Evolutionary conservation across 2,797 vertebrate species (phyloP), one percentile per base, ranked within the genome.

Genomic region (Erethizon dorsatum): DNA sequence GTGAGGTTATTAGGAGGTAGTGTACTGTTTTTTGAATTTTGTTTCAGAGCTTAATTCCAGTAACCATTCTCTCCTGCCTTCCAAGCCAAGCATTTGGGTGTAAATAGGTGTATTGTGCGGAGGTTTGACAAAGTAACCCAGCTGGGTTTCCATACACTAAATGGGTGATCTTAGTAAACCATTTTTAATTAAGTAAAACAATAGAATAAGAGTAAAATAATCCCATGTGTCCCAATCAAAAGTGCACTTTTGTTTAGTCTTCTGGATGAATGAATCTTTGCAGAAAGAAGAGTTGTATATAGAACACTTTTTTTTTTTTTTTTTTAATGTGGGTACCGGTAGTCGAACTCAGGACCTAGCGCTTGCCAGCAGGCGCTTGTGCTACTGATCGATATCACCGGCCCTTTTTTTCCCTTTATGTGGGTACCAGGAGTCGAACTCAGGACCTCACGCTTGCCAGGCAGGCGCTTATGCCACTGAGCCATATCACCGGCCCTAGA

Each of bases 121-220:
- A 26, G 33, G 77, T 69, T 92, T 77, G 45, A 89, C 54, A 56
- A 18, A 71, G 57, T 65, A 65, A 92, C 11, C n/a, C 22, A 84
- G 24, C 37, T 94, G 33, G 20, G 88, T 54, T 96, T 69, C 63
- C 17, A 5, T 18, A 12, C 78, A 24, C 37, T 86, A 54, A 50
- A 54, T 20, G 94, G 22, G 50, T 69, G 45, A 78, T 87, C 86
- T 61, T 18, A 69, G 57, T 45, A 77, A 94, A 31, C 56, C 59
- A n/a, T 96, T 97, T 97, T 77, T 83, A 94, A 87, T 91, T 73
- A 85, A 88, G 22, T 90, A 8, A 88, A 96, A 61, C 50, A 54
- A 78, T 22, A 11, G 31, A 54, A 33, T 33, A 54, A 50, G 24
- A 31, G 31, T 50, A 86, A 63, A 83, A 50, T 57, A 85, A 50